phyloP scores from a whole-genome alignment of 2,888 invertebrate genomes.

The Tipula vernalis region DNA sequence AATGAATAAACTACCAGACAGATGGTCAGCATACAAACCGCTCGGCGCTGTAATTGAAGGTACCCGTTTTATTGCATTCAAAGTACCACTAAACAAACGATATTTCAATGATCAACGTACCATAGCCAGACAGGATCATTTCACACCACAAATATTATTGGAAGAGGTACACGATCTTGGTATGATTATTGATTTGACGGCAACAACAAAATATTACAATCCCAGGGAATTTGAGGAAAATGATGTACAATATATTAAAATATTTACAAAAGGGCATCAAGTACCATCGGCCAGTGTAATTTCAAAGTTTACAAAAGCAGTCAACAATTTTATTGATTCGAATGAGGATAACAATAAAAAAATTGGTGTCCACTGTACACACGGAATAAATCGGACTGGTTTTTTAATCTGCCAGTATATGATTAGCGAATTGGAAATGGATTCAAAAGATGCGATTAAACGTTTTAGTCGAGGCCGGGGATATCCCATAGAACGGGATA shows the following conservation, averaged over 20 bases:
- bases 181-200: too few species aligned
- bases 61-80: constrained; percentile 45
- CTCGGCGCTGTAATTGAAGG: constrained; percentile 39
- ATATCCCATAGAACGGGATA: constrained; percentile 49
- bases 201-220: too few species aligned
- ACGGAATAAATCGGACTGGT: constrained; percentile 68
- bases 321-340: too few species aligned
- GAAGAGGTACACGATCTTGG: too few species aligned
- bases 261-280: too few species aligned
- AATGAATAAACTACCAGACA: constrained; percentile 16
- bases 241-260: too few species aligned
- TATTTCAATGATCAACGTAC: too few species aligned
- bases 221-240: too few species aligned
- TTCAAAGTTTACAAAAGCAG: too few species aligned
- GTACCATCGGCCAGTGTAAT: too few species aligned
- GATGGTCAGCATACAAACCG: constrained; percentile 34
- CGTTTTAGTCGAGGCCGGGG: constrained; percentile 54
- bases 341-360: constrained; percentile 37
- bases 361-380: constrained; percentile 72
- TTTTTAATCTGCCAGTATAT: constrained; percentile 66
- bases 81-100: constrained; percentile 38
- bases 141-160: too few species aligned
- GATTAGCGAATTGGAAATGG: constrained; percentile 46
- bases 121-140: too few species aligned
- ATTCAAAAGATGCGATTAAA: constrained; percentile 45